Percentiles rank a stretch among this genome's conserved stretches.
phyloP scores from a whole-genome alignment of 2,888 invertebrate species.

The Callinectes sapidus region DNA sequence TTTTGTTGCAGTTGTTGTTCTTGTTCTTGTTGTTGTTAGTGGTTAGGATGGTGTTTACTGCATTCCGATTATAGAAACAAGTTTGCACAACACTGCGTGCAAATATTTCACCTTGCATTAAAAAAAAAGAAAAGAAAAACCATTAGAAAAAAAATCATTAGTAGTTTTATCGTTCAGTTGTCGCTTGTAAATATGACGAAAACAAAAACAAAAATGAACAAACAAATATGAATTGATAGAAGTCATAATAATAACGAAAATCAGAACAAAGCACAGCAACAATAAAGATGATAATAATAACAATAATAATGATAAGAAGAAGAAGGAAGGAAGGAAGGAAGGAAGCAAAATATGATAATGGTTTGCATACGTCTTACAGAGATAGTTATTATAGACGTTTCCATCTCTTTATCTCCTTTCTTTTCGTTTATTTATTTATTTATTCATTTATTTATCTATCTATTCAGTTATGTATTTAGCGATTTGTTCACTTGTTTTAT shows the following conservation, averaged over 20 bases:
- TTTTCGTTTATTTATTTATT: not conserved
- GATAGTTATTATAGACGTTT: not conserved
- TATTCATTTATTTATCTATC: not conserved
- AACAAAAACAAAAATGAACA: not conserved
- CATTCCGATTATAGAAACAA: not conserved
- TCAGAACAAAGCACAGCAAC: not conserved
- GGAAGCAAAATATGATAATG: not conserved
- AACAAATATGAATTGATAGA: not conserved
- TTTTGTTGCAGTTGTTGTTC: not conserved
- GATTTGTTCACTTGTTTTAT: not conserved
- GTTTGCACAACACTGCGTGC: not conserved
- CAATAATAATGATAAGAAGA: not conserved
- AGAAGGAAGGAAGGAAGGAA: not conserved
- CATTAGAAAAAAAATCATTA: not conserved
- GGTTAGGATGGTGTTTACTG: not conserved
- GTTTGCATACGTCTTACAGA: not conserved
- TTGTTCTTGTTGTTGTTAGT: not conserved
- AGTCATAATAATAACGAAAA: not conserved
- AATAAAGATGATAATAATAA: not conserved
- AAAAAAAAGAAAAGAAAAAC: not conserved
- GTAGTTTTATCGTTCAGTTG: slow-evolving; percentile 14
- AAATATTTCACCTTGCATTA: not conserved
- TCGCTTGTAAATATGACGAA: not conserved
- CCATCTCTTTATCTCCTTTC: not conserved
- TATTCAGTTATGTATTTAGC: not conserved